Conservation (phyloP, 1,140 invertebrate species). For the Drosophila dunni region DNA sequence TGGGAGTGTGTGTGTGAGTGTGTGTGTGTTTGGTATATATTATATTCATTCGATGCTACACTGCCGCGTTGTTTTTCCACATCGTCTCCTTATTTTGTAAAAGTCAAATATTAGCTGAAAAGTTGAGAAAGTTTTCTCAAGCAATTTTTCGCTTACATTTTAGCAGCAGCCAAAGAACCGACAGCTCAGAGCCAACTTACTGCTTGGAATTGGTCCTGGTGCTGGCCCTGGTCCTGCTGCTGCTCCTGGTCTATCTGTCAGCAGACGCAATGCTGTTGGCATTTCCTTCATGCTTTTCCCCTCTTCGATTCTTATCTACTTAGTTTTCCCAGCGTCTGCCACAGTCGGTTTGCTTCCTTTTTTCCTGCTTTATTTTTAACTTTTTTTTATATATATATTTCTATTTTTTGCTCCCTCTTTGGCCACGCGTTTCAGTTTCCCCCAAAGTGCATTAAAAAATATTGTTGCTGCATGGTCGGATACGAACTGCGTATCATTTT, state of each 20-base stretch:
- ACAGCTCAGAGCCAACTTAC: slow-evolving; percentile 42
- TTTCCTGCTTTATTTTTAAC: slow-evolving; percentile 28
- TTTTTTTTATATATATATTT: slow-evolving; percentile 9
- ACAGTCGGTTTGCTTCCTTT: slow-evolving; percentile 50
- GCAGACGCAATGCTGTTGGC: slow-evolving; percentile 63
- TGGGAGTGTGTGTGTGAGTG: neutral
- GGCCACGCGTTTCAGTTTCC: slow-evolving; percentile 73
- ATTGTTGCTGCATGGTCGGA: slow-evolving; percentile 83
- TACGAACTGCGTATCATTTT: slow-evolving; percentile 83
- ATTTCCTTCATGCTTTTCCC: slow-evolving; percentile 49
- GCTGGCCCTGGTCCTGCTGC: slow-evolving; percentile 4
- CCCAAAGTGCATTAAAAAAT: slow-evolving; percentile 83
- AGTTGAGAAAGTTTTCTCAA: slow-evolving; percentile 83
- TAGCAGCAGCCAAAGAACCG: slow-evolving; percentile 35
- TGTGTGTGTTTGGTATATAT: slow-evolving; percentile 17
- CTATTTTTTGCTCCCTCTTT: slow-evolving; percentile 4
- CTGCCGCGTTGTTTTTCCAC: slow-evolving; percentile 77
- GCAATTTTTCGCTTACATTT: slow-evolving; percentile 83
- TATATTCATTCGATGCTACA: slow-evolving; percentile 61
- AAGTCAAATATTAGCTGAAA: slow-evolving; percentile 84
- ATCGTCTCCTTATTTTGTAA: slow-evolving; percentile 81
- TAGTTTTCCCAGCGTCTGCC: slow-evolving; percentile 59
- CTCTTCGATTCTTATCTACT: slow-evolving; percentile 68
- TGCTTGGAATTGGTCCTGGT: slow-evolving; percentile 17
- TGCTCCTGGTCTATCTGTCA: slow-evolving; percentile 78